Evolutionary conservation across 2,888 invertebrate species (phyloP).

Genomic region (Meteorus cinctellus): DNA sequence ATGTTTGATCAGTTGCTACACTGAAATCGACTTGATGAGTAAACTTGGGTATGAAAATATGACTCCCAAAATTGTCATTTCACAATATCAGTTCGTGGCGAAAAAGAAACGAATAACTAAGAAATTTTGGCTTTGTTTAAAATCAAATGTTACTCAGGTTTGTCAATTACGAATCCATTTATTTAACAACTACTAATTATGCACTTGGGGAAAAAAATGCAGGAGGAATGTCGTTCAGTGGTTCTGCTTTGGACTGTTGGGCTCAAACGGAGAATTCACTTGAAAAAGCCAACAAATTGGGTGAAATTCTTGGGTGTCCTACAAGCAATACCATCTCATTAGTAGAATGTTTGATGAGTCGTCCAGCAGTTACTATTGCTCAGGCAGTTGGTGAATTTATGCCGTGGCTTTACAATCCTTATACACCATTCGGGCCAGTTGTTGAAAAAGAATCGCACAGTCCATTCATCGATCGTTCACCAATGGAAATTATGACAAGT

Average conservation of each 20-base stretch:
- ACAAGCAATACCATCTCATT: constrained; percentile 74
- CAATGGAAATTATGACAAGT: constrained; percentile 76
- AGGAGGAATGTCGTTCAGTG: constrained; percentile 80
- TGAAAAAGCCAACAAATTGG: constrained; percentile 77
- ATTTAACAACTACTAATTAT: not conserved
- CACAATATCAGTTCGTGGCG: too few species aligned
- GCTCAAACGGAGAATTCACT: constrained; percentile 74
- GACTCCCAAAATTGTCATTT: too few species aligned
- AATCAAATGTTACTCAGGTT: too few species aligned
- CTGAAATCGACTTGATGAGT: too few species aligned
- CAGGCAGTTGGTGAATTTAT: constrained; percentile 76
- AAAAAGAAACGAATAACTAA: too few species aligned
- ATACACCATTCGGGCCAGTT: constrained; percentile 82
- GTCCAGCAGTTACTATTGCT: constrained; percentile 78
- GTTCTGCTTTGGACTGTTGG: constrained; percentile 78
- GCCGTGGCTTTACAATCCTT: constrained; percentile 79
- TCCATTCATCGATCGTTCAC: constrained; percentile 80
- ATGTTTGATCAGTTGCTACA: too few species aligned
- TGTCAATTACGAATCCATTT: too few species aligned
- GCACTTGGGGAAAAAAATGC: not conserved
- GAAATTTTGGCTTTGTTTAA: too few species aligned
- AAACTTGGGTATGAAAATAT: too few species aligned
- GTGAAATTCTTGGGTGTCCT: constrained; percentile 78
- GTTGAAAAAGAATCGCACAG: constrained; percentile 76
- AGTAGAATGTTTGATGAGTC: constrained; percentile 78